Conservation (phyloP, 2,797 vertebrate genomes). For the Nothura maculosa region DNA sequence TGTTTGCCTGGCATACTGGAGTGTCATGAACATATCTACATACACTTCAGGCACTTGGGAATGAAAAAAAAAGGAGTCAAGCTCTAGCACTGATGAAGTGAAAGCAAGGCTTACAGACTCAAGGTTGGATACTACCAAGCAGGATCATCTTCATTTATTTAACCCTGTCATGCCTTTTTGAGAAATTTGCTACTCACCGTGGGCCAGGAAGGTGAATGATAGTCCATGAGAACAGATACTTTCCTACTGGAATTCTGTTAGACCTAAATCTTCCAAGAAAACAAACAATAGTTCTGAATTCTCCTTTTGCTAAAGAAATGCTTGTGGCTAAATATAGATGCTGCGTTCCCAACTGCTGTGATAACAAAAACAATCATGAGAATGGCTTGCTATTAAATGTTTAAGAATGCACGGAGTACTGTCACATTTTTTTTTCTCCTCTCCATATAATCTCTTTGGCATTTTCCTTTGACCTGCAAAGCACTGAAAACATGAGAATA, state of each 20-base stretch:
- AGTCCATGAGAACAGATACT: rapidly evolving
- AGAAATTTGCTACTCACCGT: neutral
- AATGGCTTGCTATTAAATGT: neutral
- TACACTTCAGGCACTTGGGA: neutral
- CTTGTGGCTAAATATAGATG: neutral
- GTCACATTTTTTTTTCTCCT: neutral
- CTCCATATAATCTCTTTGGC: neutral
- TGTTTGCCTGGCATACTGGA: rapidly evolving
- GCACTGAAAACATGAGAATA: neutral
- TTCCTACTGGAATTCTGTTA: neutral
- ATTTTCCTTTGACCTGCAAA: constrained; percentile 51
- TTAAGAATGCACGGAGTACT: neutral
- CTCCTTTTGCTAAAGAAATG: neutral
- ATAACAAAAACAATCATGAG: neutral
- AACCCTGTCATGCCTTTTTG: neutral
- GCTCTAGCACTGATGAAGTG: neutral
- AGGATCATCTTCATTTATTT: neutral
- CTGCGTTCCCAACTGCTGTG: neutral
- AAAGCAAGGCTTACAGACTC: neutral
- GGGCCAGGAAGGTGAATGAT: rapidly evolving
- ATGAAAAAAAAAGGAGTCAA: neutral
- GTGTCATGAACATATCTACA: rapidly evolving
- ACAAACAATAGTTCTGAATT: neutral
- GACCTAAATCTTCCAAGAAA: neutral
- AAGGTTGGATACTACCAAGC: neutral